Evolutionary conservation across 2,113 vertebrate species (phyloP).

Genomic region (Albula glossodonta): DNA sequence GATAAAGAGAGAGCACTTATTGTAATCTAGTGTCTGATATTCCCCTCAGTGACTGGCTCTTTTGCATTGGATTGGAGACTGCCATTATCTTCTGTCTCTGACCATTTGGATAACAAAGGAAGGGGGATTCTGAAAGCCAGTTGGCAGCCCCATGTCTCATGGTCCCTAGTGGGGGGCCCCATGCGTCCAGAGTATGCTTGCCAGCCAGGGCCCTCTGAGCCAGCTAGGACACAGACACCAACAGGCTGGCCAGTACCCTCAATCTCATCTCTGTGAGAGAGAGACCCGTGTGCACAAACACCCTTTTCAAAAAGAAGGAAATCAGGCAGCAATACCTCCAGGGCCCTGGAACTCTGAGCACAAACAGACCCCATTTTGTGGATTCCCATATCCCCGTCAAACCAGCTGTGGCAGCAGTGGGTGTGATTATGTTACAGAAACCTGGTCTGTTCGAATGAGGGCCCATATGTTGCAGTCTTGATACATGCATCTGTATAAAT

Average conservation of each 20-base stretch:
- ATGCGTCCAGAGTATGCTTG: no score
- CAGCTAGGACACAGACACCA: neutral
- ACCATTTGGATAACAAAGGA: neutral
- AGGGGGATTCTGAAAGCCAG: neutral
- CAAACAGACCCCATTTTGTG: neutral
- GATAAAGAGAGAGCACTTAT: neutral
- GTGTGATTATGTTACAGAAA: neutral
- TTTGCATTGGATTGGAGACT: neutral
- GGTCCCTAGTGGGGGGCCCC: no score
- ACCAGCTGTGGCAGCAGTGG: constrained; percentile 2
- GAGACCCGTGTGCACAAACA: neutral
- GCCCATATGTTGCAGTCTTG: constrained; percentile 27
- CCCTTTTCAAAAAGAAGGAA: neutral
- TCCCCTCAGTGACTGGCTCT: neutral
- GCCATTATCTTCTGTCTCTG: neutral
- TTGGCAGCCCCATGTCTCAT: no score
- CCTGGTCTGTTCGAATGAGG: constrained; percentile 17
- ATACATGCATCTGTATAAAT: neutral
- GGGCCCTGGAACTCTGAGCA: neutral
- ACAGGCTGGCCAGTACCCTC: no score
- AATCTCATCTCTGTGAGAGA: no score
- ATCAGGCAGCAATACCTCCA: neutral
- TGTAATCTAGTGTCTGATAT: neutral
- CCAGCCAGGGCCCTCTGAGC: neutral
- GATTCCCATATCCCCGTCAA: neutral